Evolutionary conservation across 2,797 vertebrate species (phyloP), one percentile per base, ranked within the genome.

Genomic region (Smutsia gigantea): DNA sequence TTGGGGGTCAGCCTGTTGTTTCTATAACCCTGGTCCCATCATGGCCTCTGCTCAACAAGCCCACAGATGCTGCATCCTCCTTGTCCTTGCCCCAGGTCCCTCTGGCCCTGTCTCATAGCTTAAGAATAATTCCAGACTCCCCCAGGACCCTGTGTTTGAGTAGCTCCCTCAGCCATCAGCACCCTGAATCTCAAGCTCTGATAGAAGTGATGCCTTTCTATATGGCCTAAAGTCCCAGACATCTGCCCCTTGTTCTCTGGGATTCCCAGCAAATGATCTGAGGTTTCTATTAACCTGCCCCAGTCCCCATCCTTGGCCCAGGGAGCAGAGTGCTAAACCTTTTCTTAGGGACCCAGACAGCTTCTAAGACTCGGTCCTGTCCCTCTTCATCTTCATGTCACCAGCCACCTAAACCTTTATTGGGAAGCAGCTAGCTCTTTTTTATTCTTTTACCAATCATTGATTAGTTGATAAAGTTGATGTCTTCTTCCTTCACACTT

Each of bases 401-500:
- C 31, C 23, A 68, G 13, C 75, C 55, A 64, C 8, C 7, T 17
- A 34, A 75, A 75, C 2, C 7, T 79, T 63, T 51, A 18, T n/a
- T 12, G 69, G 57, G 29, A 84, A 53, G 63, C 29, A 49, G 2
- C 72, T 42, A 25, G 15, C 23, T 74, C 64, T 77, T 59, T 13
- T 39, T 55, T 29, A 18, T 71, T 66, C n/a, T 77, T 87, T 49
- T 25, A 12, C 15, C n/a, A 68, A 2, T 61, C 61, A 84, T 87
- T 68, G 55, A 14, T 86, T 91, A 55, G 4, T 61, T 31, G 39
- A 55, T 69, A 15, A 53, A 57, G 42, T 55, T 34, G 34, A 75
- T 79, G 31, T 7, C 57, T 55, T 92, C 51, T 78, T 94, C 69
- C 63, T 87, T 87, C 25, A 37, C 31, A 29, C 31, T 78, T 81